phyloP scores from a whole-genome alignment of 2,888 invertebrate genomes.

The Pogonocherus hispidulus region DNA sequence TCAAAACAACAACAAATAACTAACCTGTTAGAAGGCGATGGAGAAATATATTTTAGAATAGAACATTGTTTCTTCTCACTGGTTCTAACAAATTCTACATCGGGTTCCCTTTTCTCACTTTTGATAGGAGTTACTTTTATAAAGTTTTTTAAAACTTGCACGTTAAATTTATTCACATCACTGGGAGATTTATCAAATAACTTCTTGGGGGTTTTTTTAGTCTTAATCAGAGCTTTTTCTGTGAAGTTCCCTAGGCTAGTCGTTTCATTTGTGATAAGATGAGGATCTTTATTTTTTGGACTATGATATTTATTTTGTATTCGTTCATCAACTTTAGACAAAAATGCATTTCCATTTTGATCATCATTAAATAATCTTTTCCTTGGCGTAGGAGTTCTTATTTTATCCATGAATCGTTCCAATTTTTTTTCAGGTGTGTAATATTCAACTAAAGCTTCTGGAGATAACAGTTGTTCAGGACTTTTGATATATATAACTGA shows the following conservation, averaged over 20 bases:
- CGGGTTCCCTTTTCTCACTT: slow-evolving; percentile 41
- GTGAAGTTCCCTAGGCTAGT: slow-evolving; percentile 6
- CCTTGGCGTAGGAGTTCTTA: slow-evolving; percentile 41
- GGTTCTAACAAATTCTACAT: slow-evolving; percentile 37
- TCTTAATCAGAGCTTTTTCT: slow-evolving; percentile 37
- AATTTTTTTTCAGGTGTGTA: slow-evolving; percentile 41
- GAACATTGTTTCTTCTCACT: slow-evolving; percentile 52
- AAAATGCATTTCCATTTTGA: background rate
- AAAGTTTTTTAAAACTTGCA: slow-evolving; percentile 62
- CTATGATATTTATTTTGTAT: background rate
- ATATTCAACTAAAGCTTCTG: slow-evolving; percentile 41
- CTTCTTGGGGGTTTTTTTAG: slow-evolving; percentile 53
- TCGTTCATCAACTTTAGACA: slow-evolving; percentile 19
- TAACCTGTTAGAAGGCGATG: slow-evolving; percentile 51
- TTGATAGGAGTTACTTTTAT: slow-evolving; percentile 63
- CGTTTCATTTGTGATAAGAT: background rate
- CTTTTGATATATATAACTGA: slow-evolving; percentile 43
- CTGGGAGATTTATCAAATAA: slow-evolving; percentile 60
- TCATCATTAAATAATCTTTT: slow-evolving; percentile 34
- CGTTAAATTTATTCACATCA: slow-evolving; percentile 60
- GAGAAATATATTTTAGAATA: slow-evolving; percentile 55
- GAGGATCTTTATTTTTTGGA: background rate
- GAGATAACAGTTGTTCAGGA: slow-evolving; percentile 46
- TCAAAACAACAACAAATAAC: too few relatives aligned
- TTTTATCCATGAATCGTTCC: slow-evolving; percentile 31